Conservation (phyloP, 2,888 invertebrate genomes). For the Lampropteryx suffumata region DNA sequence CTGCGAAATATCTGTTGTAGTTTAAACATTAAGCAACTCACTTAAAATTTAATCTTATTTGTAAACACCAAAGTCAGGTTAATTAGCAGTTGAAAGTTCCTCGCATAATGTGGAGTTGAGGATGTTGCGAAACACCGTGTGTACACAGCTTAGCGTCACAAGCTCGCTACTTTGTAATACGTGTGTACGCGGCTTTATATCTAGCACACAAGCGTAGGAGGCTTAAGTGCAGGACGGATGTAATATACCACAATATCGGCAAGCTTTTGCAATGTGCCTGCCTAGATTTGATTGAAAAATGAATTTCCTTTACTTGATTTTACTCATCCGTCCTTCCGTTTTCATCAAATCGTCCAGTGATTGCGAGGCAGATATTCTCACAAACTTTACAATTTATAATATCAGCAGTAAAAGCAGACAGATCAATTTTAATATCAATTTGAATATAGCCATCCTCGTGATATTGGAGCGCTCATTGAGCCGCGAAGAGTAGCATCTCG, state of each 20-base stretch:
- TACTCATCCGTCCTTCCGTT: too few species aligned
- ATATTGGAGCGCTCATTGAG: not conserved
- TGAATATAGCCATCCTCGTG: slow-evolving; percentile 2
- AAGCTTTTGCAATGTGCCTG: not conserved
- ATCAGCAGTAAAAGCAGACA: too few species aligned
- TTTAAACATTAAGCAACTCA: not conserved
- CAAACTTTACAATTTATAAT: too few species aligned
- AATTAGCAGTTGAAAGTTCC: slow-evolving; percentile 16
- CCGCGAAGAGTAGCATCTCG: not conserved
- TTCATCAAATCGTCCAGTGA: too few species aligned
- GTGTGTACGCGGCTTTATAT: slow-evolving; percentile 5
- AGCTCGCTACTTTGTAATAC: slow-evolving; percentile 5
- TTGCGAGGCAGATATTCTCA: too few species aligned
- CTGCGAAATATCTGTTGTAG: not conserved
- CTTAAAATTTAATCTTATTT: slow-evolving; percentile 16
- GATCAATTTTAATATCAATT: slow-evolving; percentile 15
- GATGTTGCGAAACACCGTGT: slow-evolving; percentile 17
- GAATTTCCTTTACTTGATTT: too few species aligned
- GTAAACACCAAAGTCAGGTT: slow-evolving; percentile 14
- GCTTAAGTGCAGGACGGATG: not conserved
- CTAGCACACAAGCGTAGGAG: not conserved
- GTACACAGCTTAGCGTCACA: slow-evolving; percentile 16
- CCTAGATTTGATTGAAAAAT: too few species aligned
- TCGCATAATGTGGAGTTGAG: slow-evolving; percentile 3
- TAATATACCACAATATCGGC: too few species aligned